Conservation (phyloP, 2,888 invertebrate genomes). For the Tubulanus polymorphus region DNA sequence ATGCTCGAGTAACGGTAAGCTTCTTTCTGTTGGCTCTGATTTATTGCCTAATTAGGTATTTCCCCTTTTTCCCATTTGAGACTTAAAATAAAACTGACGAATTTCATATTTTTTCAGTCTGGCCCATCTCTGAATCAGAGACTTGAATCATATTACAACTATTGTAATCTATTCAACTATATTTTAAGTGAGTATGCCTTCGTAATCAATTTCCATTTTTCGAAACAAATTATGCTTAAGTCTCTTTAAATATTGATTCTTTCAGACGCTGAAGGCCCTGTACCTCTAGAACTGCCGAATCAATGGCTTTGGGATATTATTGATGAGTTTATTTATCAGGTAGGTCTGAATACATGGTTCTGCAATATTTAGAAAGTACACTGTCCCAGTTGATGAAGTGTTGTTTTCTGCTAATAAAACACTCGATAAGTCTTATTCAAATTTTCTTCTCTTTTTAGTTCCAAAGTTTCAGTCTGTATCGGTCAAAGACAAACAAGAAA, state of each 20-base stretch:
- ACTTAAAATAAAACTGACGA: neutral
- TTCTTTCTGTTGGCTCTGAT: neutral
- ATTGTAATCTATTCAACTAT: conserved; percentile 95
- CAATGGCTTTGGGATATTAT: conserved; percentile 99
- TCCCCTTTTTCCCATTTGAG: neutral
- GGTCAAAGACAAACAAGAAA: conserved; percentile 62
- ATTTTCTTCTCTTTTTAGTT: conserved; percentile 47
- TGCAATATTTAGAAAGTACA: no score
- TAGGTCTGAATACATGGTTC: no score
- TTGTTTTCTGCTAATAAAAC: conserved; percentile 7
- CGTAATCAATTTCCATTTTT: no score
- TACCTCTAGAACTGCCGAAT: conserved; percentile 80
- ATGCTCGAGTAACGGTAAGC: conserved; percentile 72
- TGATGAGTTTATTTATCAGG: conserved; percentile 98
- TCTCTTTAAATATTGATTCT: neutral
- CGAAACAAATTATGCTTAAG: no score
- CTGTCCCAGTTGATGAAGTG: no score
- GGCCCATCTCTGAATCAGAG: conserved; percentile 89
- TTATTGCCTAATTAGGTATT: no score
- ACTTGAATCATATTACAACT: conserved; percentile 94
- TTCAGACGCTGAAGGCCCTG: conserved; percentile 72
- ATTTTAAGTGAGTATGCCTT: conserved; percentile 68
- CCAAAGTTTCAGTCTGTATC: conserved; percentile 69
- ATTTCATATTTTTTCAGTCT: conserved; percentile 56
- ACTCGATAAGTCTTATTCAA: neutral